phyloP scores from a whole-genome alignment of 2,888 invertebrate genomes.

The Polylopha cassiicola region DNA sequence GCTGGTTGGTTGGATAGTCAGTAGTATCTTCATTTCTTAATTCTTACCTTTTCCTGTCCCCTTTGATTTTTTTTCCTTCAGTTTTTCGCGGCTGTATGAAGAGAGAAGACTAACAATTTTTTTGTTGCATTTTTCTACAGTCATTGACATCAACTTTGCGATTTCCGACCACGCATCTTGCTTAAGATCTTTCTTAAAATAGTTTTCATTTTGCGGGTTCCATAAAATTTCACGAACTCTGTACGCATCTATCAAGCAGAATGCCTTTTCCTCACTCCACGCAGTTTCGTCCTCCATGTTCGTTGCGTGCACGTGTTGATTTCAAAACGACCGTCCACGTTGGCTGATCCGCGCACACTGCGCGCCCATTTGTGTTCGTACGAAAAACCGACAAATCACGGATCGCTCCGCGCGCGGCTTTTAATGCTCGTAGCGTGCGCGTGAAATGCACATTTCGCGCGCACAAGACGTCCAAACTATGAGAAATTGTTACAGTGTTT shows the following conservation, averaged over 20 bases:
- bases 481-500: too few species aligned
- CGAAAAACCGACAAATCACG: conserved; percentile 24
- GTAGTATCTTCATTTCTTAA: conserved; percentile 21
- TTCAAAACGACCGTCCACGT: conserved; percentile 10
- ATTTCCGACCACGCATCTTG: conserved; percentile 24
- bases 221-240: conserved; percentile 25
- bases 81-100: conserved; percentile 24
- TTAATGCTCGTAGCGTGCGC: conserved; percentile 8
- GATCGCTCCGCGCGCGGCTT: conserved; percentile 21
- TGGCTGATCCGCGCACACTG: conserved; percentile 14
- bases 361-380: conserved; percentile 23
- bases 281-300: conserved; percentile 19
- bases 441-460: conserved; percentile 3
- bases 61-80: conserved; percentile 23
- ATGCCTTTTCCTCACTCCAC: conserved; percentile 24
- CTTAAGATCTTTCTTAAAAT: conserved; percentile 21
- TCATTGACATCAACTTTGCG: conserved; percentile 21
- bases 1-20: conserved; percentile 20
- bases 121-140: conserved; percentile 22
- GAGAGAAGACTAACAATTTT: conserved; percentile 18
- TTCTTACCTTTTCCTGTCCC: conserved; percentile 24
- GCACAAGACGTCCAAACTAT: conserved; percentile 3
- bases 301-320: conserved; percentile 19
- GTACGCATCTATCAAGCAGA: conserved; percentile 25
- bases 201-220: conserved; percentile 25